Base-by-base conservation (phyloP, 1,140 invertebrate genomes). In the Calosoma granatense region DNA sequence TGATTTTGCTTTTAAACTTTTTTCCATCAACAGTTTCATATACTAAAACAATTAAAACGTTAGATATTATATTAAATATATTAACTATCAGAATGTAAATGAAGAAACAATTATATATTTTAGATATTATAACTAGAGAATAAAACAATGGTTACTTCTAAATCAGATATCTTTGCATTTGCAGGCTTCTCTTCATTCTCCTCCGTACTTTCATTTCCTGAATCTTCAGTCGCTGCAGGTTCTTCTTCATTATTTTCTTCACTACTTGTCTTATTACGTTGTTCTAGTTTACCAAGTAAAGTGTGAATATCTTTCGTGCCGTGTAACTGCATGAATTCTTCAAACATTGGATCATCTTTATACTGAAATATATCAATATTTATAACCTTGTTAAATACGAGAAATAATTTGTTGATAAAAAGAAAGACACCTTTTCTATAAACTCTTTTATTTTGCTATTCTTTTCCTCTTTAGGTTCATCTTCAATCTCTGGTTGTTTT, bases 271-370 rank as follows among this genome's bases (percentile, higher is more conserved):
- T 74, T 72, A 17, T 65, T 54, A 54, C 74, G 65, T 17, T 47
- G 9, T 47, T 47, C 41, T 47, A 47, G 17, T 47, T 47, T 47
- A 47, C 41, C 15, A 4, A 54, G 67, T 59, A 55, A 72, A 68
- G 61, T 74, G 57, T 70, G 72, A 21, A 56, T 61, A 54, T 78
- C 79, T 72, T 80, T 80, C 26, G 74, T 75, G 68, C 72, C 76
- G 72, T 95, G 90, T 51, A 83, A 80, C 74, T 90, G 81, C 63
- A 96, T 73, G 74, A 93, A 97, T 72, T 96, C 92, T 60, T 80
- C 73, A 76, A 97, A 96, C 56, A 90, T 71, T 20, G 91, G 88
- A 80, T 97, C 92, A 77, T 90, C 81, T 75, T 89, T 87, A 62
- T 92, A 83, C 82, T 89, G 68, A 59, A 79, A 72, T 52, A 53